These are phyloP conservation scores for Calephelis nemesis DNA, from an alignment of 1,140 invertebrate genomes.

Conservation along the genomic window DNA sequence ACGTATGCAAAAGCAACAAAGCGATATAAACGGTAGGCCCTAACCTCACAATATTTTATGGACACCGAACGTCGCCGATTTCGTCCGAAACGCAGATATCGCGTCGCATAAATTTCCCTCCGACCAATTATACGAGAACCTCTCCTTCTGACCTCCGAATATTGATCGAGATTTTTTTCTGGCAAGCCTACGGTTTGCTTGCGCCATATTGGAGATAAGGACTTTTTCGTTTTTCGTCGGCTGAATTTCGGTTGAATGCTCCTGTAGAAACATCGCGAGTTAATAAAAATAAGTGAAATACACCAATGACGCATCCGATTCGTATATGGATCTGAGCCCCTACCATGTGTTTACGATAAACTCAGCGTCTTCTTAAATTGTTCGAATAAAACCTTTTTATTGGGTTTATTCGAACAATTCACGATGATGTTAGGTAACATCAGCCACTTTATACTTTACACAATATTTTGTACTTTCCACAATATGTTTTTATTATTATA, in stretches of 20 bases:
- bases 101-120: conserved; percentile 59
- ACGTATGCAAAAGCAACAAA: not conserved
- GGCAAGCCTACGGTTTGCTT: conserved; percentile 45
- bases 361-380: too few species aligned
- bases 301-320: too few species aligned
- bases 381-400: too few species aligned
- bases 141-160: conserved; percentile 59
- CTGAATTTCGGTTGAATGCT: conserved; percentile 48
- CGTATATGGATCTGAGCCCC: too few species aligned
- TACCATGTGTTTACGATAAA: too few species aligned
- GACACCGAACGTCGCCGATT: conserved; percentile 45
- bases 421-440: too few species aligned
- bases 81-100: conserved; percentile 50
- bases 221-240: conserved; percentile 60
- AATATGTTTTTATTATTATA: too few species aligned
- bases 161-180: conserved; percentile 71
- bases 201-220: conserved; percentile 66
- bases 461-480: too few species aligned
- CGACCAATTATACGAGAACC: conserved; percentile 64
- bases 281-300: not conserved
- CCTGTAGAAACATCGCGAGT: conserved; percentile 45
- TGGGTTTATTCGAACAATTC: too few species aligned
- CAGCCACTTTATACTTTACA: too few species aligned
- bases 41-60: conserved; percentile 41
- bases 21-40: conserved; percentile 35